Evolutionary conservation across 2,113 vertebrate species (phyloP).

Genomic region (Myiozetetes cayanensis): DNA sequence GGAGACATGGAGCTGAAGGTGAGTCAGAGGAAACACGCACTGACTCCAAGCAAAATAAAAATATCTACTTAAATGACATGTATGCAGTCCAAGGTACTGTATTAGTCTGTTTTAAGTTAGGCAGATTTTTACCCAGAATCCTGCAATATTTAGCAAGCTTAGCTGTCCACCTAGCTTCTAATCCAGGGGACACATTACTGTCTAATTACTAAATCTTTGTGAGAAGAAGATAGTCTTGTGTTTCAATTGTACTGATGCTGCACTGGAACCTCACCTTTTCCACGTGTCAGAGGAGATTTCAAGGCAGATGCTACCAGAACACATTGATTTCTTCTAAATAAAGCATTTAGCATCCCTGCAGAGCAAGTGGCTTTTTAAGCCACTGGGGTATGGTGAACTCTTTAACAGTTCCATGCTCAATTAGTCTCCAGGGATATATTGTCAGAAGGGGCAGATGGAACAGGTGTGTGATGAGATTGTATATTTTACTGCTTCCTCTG

Average conservation of each 20-base stretch:
- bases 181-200: not conserved
- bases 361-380: slow-evolving; percentile 11
- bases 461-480: slow-evolving; percentile 10
- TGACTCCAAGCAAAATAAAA: not conserved
- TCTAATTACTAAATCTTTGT: not conserved
- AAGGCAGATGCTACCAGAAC: not conserved
- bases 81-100: not conserved
- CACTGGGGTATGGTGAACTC: not conserved
- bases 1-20: not conserved
- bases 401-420: not conserved
- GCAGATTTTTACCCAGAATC: not conserved
- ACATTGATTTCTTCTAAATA: slow-evolving; percentile 6
- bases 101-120: not conserved
- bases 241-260: not conserved
- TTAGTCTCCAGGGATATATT: not conserved
- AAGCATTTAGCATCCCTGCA: not conserved
- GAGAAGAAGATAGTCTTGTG: not conserved
- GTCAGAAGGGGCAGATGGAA: not conserved
- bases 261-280: not conserved
- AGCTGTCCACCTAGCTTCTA: not conserved
- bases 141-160: not conserved
- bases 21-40: not conserved
- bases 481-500: slow-evolving; percentile 40
- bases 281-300: not conserved
- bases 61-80: not conserved